Base-by-base conservation (phyloP, 2,888 invertebrate genomes). In the Argyresthia albistria region DNA sequence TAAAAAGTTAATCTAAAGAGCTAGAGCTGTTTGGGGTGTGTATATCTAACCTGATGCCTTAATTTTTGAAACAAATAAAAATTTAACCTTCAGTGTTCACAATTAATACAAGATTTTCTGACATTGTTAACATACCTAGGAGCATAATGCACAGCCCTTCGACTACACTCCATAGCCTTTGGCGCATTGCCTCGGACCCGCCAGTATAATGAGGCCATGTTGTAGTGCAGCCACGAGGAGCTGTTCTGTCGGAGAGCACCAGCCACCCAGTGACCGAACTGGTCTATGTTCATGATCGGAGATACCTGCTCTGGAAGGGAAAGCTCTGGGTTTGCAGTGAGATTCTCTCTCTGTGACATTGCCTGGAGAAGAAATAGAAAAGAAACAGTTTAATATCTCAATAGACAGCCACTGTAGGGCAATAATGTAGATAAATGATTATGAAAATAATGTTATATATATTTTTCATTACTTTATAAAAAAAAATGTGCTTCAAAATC, bases 141-240 rank as follows among this genome's bases (percentile, higher is more conserved):
- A 52, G 93, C 92, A 77, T 90, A 91, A 70, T 93, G 91, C 52
- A 95, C 88, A 35, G 95, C 93, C 55, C 94, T 80, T 39, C 95
- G 88, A 54, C 92, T 89, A 76, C 95, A 95, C 65, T 95, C 94
- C 52, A 95, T 76, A n/a, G 95, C 94, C 62, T 92, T 91, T n/a
- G 89, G 89, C 1, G 93, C 91, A 66, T 93, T 89, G 11, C 95
- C 95, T 64, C 89, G 89, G 0, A 92, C 90, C 58, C 94, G 84
- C 95, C 95, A 95, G 76, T 91, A 95, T 59, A 94, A 88, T 1
- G 94, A 90, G 37, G 93, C 95, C 76, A 95, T 88, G 69, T 94
- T 94, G 65, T 94, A 92, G 67, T 94, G 90, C 37, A 94, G 74
- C 95, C 95, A 95, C 0, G 93, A 94, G 0, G 93, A 91, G 52